Base-by-base conservation (phyloP, 2,113 vertebrate species). In the Natator depressus region DNA sequence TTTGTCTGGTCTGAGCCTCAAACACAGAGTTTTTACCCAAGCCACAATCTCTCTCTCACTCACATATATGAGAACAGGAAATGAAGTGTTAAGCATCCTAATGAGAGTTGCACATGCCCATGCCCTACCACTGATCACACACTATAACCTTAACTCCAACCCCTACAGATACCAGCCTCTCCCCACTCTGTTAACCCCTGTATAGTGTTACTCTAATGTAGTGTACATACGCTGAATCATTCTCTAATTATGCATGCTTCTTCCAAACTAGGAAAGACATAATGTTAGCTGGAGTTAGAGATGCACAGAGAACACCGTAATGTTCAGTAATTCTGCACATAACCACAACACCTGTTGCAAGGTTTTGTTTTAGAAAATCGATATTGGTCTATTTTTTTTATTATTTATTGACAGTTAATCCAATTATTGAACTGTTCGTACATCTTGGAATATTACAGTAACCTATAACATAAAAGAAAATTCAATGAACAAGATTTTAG, bases 241-340 rank as follows among this genome's bases (percentile, higher is more conserved):
- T 69, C 35, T 69, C 62, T 69, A 17, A n/a, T 69, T n/a, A 35
- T 90, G 12, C 5, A 22, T 84, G 20, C 54, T 84, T 11, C 35
- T 88, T 53, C 80, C 53, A 75, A 95, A 84, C 12, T 27, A 91
- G 8, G 79, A 49, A 85, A 90, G n/a, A 46, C 81, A 93, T 93
- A 82, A 57, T 72, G 82, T 93, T 93, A 80, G 50, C 42, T 84
- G 79, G 49, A 80, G 88, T 97, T 94, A 94, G 78, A 88, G 57
- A 76, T 85, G n/a, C 19, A 82, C 19, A 93, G 57, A 92, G 75
- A 27, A 31, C 25, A 86, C 59, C 87, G 50, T 88, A 90, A 72
- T 59, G 25, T 88, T 93, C 87, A 2, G 8, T 85, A 96, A 88
- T 27, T 17, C 62, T 80, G 79, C 16, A 85, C 51, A n/a, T 86